Evolutionary conservation across 2,113 vertebrate genomes (phyloP), one percentile per base, ranked within the genome.

Genomic region (Hemiscyllium ocellatum): DNA sequence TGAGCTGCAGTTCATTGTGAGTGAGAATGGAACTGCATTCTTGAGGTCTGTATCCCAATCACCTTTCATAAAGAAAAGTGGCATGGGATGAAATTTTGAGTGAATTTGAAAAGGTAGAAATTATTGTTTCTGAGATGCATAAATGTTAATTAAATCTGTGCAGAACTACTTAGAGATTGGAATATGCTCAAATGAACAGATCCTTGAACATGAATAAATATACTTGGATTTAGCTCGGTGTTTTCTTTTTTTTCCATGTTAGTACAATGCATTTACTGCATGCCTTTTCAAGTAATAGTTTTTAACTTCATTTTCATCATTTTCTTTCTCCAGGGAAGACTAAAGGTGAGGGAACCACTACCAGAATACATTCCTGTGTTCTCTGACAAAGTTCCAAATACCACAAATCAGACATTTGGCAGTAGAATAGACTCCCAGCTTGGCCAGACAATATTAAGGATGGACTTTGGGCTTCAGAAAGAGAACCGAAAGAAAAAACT

Each of bases 381-480:
- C 96, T 98, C 98, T 0, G 97, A 97, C 26, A 96, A 96, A 0
- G 56, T 98, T 95, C 98, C 98, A 96, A 98, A 96, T 95, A 98
- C 97, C 0, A 96, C 96, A 10, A 98, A 97, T 97, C 97, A 97
- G 95, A 96, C 69, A 1, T 97, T 97, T 61, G 98, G 98, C 90
- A 99, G 98, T 96, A 97, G 98, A 83, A 86, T 98, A 96, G 97
- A 97, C 96, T 98, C 97, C 0, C 96, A 98, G 0, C 96, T 98
- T 96, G 98, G 98, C 15, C 97, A 96, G 95, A 96, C 97, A 66
- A 96, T 99, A 96, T 95, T 97, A 61, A 96, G 96, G 89, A 97
- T 98, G 97, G 98, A 98, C 97, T 97, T 96, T 91, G 95, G 97
- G 96, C 96, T 98, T 33, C 96, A 96, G 26, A 96, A 96, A 2